A percentile compares a stretch with the other conserved stretches of the same genome.
phyloP scores from a whole-genome alignment of 2,888 invertebrate species.

The Orgyia antiqua region DNA sequence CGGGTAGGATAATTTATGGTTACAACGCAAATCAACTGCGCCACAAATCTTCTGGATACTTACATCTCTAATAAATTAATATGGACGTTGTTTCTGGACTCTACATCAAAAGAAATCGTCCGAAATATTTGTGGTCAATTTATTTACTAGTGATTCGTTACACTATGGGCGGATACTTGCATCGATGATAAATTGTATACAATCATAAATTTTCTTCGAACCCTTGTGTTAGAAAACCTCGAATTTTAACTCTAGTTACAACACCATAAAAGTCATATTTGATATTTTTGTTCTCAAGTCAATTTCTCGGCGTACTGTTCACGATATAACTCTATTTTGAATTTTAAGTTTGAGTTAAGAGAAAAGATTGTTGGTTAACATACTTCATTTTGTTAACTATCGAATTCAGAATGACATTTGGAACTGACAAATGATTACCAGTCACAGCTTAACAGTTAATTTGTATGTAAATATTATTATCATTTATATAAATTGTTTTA shows the following conservation, averaged over 20 bases:
- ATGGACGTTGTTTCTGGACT: slow-evolving; percentile 39
- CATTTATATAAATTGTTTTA: not conserved
- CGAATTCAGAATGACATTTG: slow-evolving; percentile 62
- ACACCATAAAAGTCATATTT: slow-evolving; percentile 26
- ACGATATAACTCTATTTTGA: slow-evolving; percentile 31
- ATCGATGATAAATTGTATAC: slow-evolving; percentile 68
- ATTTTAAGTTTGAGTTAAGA: slow-evolving; percentile 33
- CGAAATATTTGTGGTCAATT: slow-evolving; percentile 72
- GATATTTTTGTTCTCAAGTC: slow-evolving; percentile 6
- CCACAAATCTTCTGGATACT: slow-evolving; percentile 33
- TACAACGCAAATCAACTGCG: slow-evolving; percentile 30
- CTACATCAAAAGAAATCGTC: slow-evolving; percentile 57
- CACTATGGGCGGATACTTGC: slow-evolving; percentile 73
- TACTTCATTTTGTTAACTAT: slow-evolving; percentile 25
- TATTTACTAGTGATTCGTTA: slow-evolving; percentile 75
- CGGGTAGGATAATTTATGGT: slow-evolving; percentile 26
- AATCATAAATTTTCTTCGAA: slow-evolving; percentile 57
- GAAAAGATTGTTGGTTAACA: slow-evolving; percentile 35
- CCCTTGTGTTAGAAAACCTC: slow-evolving; percentile 13
- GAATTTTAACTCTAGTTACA: slow-evolving; percentile 31
- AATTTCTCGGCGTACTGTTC: slow-evolving; percentile 7
- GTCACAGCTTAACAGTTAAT: slow-evolving; percentile 68
- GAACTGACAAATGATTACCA: slow-evolving; percentile 70
- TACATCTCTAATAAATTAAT: slow-evolving; percentile 48
- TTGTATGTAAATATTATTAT: slow-evolving; percentile 59